Evolutionary conservation across 2,113 vertebrate genomes (phyloP).

Genomic region (Pseudorhombus dupliciocellatus): DNA sequence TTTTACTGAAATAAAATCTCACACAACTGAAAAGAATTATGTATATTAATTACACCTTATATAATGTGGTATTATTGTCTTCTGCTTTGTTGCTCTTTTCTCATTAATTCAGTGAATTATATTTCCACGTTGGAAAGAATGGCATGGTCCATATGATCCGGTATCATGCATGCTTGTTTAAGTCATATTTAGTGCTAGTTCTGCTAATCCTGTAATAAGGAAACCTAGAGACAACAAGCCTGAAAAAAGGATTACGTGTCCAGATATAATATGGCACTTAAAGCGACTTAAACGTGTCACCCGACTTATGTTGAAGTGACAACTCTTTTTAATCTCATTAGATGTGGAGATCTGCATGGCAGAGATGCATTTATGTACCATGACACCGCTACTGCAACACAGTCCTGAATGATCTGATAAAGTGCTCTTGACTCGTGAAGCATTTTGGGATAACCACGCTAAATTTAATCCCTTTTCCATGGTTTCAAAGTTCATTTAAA

Average conservation of each 20-base stretch:
- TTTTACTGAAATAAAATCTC: too few relatives aligned
- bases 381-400: neutral
- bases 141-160: neutral
- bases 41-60: neutral
- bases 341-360: neutral
- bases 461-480: too few relatives aligned
- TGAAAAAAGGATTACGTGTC: constrained; percentile 19
- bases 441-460: too few relatives aligned
- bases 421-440: neutral
- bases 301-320: constrained; percentile 8
- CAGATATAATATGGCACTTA: constrained; percentile 42
- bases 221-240: constrained; percentile 18
- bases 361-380: neutral
- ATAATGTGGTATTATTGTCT: neutral
- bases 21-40: too few relatives aligned
- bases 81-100: neutral
- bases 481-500: too few relatives aligned
- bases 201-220: constrained; percentile 28
- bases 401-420: neutral
- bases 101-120: too few relatives aligned
- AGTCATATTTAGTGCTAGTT: neutral
- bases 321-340: constrained; percentile 40
- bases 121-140: neutral
- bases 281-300: constrained; percentile 4
- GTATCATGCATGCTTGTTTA: neutral